Evolutionary conservation across 2,797 vertebrate species (phyloP), one percentile per base, ranked within the genome.

Genomic region (Triplophysa yarkandensis): DNA sequence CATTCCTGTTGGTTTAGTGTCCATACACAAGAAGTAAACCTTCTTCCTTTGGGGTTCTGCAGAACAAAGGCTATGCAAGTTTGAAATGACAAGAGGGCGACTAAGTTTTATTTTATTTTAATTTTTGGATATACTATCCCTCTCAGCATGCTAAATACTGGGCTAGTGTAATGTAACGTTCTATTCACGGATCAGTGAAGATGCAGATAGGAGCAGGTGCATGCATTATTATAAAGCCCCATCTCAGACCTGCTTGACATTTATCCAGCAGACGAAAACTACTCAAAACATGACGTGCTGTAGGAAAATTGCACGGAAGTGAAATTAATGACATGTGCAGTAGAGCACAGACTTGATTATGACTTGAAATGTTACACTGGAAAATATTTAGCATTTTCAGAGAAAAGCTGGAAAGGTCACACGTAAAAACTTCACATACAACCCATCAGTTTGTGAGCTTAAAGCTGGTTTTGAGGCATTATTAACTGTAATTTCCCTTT

Each of bases 161-260:
- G 58, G n/a, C 13, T 44, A 19, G 8, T 48, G 55, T 34, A 60
- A 60, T 21, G 27, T 16, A 58, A 21, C 28, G 2, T 58, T 70
- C 43, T 64, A 54, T 50, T 50, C 32, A 71, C 39, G 34, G 61
- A 46, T 50, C 67, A 71, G 84, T 85, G 83, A 76, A 81, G 81
- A 86, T 70, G 79, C 82, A 84, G 61, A 64, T 34, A 61, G 80
- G 81, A 82, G 78, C 82, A 77, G 39, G 54, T 46, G 19, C 54
- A 58, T 23, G 41, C n/a, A 44, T 28, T 81, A 80, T 81, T 81
- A 89, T 90, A 62, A 89, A 28, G 28, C 25, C 82, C 67, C 83
- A 86, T 88, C 80, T 83, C 78, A 80, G 55, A 64, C 69, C 83
- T 78, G 83, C 85, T 86, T 90, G 86, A 90, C 87, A 89, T 90